Percentiles rank a stretch among this genome's conserved stretches.
Conservation (phyloP, 2,797 vertebrate species). For the Nyctibius grandis region DNA sequence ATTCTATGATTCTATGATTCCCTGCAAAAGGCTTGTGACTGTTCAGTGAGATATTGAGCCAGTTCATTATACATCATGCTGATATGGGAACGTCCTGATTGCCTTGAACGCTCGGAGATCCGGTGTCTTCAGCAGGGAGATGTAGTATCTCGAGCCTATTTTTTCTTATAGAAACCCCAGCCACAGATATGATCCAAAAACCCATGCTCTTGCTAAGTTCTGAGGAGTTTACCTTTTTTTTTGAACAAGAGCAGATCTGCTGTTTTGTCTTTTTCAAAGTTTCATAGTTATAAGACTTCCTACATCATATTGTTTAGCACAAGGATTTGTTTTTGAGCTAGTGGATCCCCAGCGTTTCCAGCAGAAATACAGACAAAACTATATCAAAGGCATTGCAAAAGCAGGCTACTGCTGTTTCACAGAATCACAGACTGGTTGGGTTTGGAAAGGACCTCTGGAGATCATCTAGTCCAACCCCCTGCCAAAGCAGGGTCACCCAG, state of each 20-base stretch:
- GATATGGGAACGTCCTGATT: not conserved
- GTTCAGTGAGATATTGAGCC: not conserved
- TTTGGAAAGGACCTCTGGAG: no score
- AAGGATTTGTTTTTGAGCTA: not conserved
- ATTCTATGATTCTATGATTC: no score
- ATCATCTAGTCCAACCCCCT: no score
- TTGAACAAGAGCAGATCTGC: not conserved
- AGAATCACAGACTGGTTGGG: no score
- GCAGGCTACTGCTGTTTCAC: not conserved
- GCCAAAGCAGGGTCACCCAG: no score
- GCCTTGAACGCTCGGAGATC: not conserved
- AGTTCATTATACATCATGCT: accelerated
- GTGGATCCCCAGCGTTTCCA: not conserved
- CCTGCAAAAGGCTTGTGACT: not conserved
- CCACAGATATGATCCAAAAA: not conserved
- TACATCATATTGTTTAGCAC: not conserved
- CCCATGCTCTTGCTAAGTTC: not conserved
- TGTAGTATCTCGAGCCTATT: not conserved
- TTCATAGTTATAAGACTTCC: not conserved
- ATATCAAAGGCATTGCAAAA: not conserved
- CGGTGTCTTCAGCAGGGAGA: not conserved
- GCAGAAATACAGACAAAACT: not conserved
- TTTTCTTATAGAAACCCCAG: not conserved
- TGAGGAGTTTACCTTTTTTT: not conserved
- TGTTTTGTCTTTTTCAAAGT: not conserved